Evolutionary conservation across 1,140 invertebrate genomes (phyloP).

Genomic region (Zaprionus tsacasi): DNA sequence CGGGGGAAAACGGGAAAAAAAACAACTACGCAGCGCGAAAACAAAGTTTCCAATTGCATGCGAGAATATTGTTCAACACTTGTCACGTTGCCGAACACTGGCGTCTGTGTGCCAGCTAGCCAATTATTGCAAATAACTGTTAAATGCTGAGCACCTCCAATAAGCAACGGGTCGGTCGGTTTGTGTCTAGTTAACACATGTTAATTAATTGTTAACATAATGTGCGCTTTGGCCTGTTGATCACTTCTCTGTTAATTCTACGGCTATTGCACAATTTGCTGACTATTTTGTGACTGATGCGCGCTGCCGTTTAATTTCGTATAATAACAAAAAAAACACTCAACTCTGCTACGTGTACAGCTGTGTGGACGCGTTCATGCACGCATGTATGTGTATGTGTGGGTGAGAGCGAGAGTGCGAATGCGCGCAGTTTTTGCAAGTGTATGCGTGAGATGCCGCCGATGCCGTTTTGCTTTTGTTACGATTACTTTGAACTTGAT

Average conservation of each 20-base stretch:
- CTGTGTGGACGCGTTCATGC: slow-evolving; percentile 42
- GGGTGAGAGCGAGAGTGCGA: slow-evolving; percentile 52
- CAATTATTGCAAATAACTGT: slow-evolving; percentile 43
- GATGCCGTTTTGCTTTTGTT: slow-evolving; percentile 49
- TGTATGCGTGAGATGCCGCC: slow-evolving; percentile 43
- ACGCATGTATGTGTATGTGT: slow-evolving; percentile 18
- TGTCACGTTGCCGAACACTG: slow-evolving; percentile 19
- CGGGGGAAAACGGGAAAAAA: slow-evolving; percentile 48
- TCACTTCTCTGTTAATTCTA: slow-evolving; percentile 27
- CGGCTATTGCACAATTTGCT: slow-evolving; percentile 66
- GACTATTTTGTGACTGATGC: slow-evolving; percentile 35
- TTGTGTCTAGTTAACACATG: slow-evolving; percentile 30
- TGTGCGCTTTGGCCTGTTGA: slow-evolving; percentile 10
- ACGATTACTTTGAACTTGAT: slow-evolving; percentile 77
- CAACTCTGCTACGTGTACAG: slow-evolving; percentile 73
- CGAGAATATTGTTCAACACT: slow-evolving; percentile 55
- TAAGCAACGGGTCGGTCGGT: slow-evolving; percentile 5
- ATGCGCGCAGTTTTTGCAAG: slow-evolving; percentile 48
- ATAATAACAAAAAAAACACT: slow-evolving; percentile 52
- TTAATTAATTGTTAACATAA: slow-evolving; percentile 51
- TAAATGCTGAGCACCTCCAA: slow-evolving; percentile 2
- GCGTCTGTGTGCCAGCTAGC: slow-evolving; percentile 31
- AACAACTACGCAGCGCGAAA: slow-evolving; percentile 53
- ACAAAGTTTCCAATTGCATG: slow-evolving; percentile 47
- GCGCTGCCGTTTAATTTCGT: slow-evolving; percentile 21